Percentiles rank a stretch among this genome's conserved stretches.
These are phyloP conservation scores for Taeniopygia guttata DNA, from an alignment of 2,797 vertebrate species.

Conservation along the genomic window DNA sequence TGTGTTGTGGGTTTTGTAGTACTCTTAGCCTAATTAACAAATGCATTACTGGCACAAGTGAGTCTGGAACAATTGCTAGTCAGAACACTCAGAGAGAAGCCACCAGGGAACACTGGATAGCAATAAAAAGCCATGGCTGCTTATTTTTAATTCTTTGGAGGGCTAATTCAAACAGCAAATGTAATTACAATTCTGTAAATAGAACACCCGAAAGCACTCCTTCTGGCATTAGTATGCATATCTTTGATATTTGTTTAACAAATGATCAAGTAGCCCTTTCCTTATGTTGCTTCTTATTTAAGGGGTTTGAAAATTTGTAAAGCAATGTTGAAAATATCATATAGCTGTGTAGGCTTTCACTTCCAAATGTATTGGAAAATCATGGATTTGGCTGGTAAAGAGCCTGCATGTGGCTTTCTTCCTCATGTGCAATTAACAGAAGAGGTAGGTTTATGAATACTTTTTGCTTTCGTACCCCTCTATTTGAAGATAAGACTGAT, in stretches of 20 bases:
- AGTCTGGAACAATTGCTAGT: constrained; percentile 53
- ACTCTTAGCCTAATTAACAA: constrained; percentile 45
- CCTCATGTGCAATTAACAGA: background rate
- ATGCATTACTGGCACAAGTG: background rate
- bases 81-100: constrained; percentile 28
- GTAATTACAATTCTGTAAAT: constrained; percentile 72
- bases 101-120: constrained; percentile 58
- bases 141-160: constrained; percentile 71
- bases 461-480: background rate
- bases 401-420: background rate
- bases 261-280: constrained; percentile 58
- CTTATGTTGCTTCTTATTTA: constrained; percentile 47
- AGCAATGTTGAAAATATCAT: background rate
- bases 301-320: constrained; percentile 28
- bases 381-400: background rate
- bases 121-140: constrained; percentile 42
- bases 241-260: constrained; percentile 69
- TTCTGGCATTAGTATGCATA: constrained; percentile 59
- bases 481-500: background rate
- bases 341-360: background rate
- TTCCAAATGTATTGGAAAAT: background rate
- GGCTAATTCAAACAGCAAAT: constrained; percentile 70
- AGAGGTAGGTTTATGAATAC: background rate
- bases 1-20: constrained; percentile 36
- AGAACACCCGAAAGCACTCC: constrained; percentile 66